These are phyloP conservation scores for Pandion haliaetus DNA, from an alignment of 2,113 vertebrate genomes.

Conservation along the genomic window DNA sequence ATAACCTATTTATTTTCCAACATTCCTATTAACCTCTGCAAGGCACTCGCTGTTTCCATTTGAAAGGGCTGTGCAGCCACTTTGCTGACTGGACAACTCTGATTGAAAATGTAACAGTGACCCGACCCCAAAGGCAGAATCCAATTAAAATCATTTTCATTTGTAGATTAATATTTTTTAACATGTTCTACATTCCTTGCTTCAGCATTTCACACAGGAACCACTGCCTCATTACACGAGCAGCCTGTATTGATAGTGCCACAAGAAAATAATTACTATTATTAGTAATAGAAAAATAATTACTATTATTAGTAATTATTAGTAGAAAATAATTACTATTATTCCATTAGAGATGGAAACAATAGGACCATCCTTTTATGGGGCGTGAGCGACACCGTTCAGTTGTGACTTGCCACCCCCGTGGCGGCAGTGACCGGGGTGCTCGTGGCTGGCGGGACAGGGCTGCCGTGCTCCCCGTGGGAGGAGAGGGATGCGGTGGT, in stretches of 20 bases:
- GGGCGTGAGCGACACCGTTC: background rate
- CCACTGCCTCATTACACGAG: slow-evolving; percentile 10
- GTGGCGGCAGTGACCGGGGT: rapidly evolving
- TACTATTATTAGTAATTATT: too few relatives aligned
- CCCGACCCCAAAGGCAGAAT: slow-evolving; percentile 72
- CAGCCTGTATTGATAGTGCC: background rate
- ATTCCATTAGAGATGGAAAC: background rate
- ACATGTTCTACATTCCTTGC: slow-evolving; percentile 65
- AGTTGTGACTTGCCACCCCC: rapidly evolving
- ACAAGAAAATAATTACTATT: slow-evolving; percentile 31
- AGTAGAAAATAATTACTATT: slow-evolving; percentile 40
- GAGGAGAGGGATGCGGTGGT: background rate
- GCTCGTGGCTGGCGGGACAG: background rate
- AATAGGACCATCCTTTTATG: background rate
- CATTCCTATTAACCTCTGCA: slow-evolving; percentile 81
- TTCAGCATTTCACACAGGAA: slow-evolving; percentile 56
- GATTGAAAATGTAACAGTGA: slow-evolving; percentile 68
- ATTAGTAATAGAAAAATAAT: too few relatives aligned
- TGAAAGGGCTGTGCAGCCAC: slow-evolving; percentile 59
- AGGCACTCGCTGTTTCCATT: slow-evolving; percentile 71
- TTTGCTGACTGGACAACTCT: slow-evolving; percentile 79
- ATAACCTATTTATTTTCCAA: slow-evolving; percentile 84
- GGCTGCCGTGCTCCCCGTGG: background rate
- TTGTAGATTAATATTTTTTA: slow-evolving; percentile 76
- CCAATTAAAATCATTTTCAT: slow-evolving; percentile 78